These are phyloP conservation scores for Epicampocera succincta DNA, from an alignment of 2,888 invertebrate genomes.

Conservation along the genomic window DNA sequence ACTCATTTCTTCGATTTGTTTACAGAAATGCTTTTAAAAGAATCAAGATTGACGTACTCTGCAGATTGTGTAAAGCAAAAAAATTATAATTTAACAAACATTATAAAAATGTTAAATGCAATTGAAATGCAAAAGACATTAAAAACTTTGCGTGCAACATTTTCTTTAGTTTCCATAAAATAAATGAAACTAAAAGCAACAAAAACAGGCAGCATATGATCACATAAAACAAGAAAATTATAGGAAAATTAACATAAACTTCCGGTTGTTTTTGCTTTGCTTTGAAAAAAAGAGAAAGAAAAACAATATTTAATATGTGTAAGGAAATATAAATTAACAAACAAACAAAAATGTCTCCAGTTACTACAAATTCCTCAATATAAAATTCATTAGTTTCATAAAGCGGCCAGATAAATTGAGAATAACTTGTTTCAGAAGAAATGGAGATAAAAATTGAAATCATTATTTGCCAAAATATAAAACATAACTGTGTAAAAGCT, in stretches of 20 bases:
- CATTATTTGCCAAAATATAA: too few species aligned
- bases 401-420: neutral
- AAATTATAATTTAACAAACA: constrained; percentile 3
- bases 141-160: constrained; percentile 9
- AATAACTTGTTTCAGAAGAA: constrained; percentile 4
- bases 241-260: constrained; percentile 48
- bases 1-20: too few species aligned
- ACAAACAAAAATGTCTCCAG: neutral
- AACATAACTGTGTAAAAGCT: too few species aligned
- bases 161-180: constrained; percentile 9
- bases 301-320: neutral
- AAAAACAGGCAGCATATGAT: constrained; percentile 8
- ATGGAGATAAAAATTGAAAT: constrained; percentile 14
- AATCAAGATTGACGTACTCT: constrained; percentile 34
- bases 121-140: constrained; percentile 24
- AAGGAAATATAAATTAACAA: constrained; percentile 38
- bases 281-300: constrained; percentile 3
- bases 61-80: constrained; percentile 7
- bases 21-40: neutral
- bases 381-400: constrained; percentile 4
- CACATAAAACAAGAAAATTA: constrained; percentile 36
- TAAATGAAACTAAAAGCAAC: constrained; percentile 24
- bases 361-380: constrained; percentile 9
- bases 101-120: constrained; percentile 18
- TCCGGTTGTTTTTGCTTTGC: constrained; percentile 49